Conservation (phyloP, 2,113 vertebrate species). For the Pantherophis guttatus region DNA sequence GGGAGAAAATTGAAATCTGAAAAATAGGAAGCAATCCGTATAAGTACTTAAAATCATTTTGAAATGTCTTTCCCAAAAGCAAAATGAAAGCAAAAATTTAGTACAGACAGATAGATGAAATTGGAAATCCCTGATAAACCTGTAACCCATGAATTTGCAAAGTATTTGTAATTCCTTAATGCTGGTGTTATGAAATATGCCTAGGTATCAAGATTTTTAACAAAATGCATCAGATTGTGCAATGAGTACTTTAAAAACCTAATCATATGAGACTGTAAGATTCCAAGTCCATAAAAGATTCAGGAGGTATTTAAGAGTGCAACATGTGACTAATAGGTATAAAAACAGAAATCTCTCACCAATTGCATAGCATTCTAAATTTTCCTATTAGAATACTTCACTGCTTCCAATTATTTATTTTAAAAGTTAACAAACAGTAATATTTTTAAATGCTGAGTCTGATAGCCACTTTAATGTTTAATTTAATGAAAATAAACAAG, state of each 20-base stretch:
- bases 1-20: neutral
- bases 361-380: neutral
- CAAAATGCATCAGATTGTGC: neutral
- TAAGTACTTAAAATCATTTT: neutral
- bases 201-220: neutral
- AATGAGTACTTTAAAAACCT: neutral
- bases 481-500: neutral
- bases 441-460: neutral
- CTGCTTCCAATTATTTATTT: neutral
- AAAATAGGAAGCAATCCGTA: neutral
- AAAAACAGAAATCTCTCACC: neutral
- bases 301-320: neutral
- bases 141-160: neutral
- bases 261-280: neutral
- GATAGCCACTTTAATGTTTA: neutral
- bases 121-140: neutral
- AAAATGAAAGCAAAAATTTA: neutral
- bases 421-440: neutral
- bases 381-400: neutral
- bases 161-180: neutral
- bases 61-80: neutral
- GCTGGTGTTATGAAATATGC: neutral
- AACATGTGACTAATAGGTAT: neutral
- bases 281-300: neutral
- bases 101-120: neutral